These are phyloP conservation scores for Lepidurus apus DNA, from an alignment of 1,140 invertebrate genomes.

Conservation along the genomic window DNA sequence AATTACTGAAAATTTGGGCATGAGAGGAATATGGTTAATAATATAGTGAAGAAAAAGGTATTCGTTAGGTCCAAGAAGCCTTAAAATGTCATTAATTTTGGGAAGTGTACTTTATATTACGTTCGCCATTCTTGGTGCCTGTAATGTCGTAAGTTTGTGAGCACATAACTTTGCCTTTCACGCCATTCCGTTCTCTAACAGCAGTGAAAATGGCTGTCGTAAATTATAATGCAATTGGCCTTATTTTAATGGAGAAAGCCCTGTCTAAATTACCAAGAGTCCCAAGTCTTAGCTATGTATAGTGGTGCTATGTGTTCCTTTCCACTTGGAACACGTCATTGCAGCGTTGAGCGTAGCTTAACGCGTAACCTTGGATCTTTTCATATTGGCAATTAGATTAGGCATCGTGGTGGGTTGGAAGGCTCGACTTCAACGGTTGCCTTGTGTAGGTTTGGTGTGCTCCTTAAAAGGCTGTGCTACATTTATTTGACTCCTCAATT, in stretches of 20 bases:
- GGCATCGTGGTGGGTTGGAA: not conserved
- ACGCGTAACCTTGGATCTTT: conserved; percentile 3
- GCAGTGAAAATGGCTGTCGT: conserved; percentile 13
- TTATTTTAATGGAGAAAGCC: conserved; percentile 12
- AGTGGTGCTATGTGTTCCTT: not conserved
- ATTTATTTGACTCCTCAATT: too few relatives aligned
- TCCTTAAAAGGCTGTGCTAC: too few relatives aligned
- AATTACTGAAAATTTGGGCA: too few relatives aligned
- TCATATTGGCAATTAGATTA: not conserved
- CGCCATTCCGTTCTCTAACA: not conserved
- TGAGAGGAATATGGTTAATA: too few relatives aligned
- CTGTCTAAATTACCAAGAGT: not conserved
- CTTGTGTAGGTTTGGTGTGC: too few relatives aligned
- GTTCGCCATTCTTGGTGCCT: not conserved
- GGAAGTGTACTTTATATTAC: too few relatives aligned
- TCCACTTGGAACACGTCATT: not conserved
- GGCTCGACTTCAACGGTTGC: too few relatives aligned
- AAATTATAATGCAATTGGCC: conserved; percentile 8
- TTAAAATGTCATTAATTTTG: too few relatives aligned
- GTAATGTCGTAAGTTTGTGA: not conserved
- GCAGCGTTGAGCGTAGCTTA: not conserved
- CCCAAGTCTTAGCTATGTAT: not conserved
- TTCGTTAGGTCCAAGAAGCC: too few relatives aligned
- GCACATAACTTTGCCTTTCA: too few relatives aligned
- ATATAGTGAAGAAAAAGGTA: too few relatives aligned